Evolutionary conservation across 2,797 vertebrate genomes (phyloP), one percentile per base, ranked within the genome.

Genomic region (Fundulus diaphanus): DNA sequence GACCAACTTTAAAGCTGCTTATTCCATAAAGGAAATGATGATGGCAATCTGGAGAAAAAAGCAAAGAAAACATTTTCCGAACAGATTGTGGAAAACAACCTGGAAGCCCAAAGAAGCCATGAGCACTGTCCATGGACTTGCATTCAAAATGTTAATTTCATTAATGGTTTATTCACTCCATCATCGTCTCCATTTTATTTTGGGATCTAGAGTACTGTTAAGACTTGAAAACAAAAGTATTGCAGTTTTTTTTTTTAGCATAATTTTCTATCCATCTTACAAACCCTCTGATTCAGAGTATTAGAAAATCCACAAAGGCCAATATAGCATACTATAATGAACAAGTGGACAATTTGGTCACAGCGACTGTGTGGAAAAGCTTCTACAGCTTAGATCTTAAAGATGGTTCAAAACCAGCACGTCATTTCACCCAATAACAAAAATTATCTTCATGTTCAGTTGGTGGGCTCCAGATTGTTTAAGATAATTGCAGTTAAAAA

Each of bases 71-170:
- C 69, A 24, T 75, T 63, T 51, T 68, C 31, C 29, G 42, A 42
- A 69, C 66, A 83, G 71, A 80, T 70, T 68, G 59, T 44, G 44
- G 70, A 72, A 56, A 70, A 80, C 56, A 48, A 68, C 61, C 51
- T 46, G 4, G 48, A 79, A 77, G 76, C 72, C 73, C 8, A 57
- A 33, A 85, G 67, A 61, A 77, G 81, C 79, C 63, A 80, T 71
- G 59, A 76, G 59, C 52, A 72, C 85, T 83, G 80, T 85, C 77
- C 76, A 87, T 79, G 33, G 70, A 65, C 33, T 24, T 63, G 33
- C 33, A 22, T 63, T 63, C 20, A 22, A 33, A 59, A 18, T 12
- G 31, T 63, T 63, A 8, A 12, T 37, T 37, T 11, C n/a, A n/a
- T n/a, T n/a, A n/a, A n/a, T n/a, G n/a, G 4, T 37, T 37, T 31